Conservation (phyloP, 2,888 invertebrate genomes). For the Nebria brevicollis region DNA sequence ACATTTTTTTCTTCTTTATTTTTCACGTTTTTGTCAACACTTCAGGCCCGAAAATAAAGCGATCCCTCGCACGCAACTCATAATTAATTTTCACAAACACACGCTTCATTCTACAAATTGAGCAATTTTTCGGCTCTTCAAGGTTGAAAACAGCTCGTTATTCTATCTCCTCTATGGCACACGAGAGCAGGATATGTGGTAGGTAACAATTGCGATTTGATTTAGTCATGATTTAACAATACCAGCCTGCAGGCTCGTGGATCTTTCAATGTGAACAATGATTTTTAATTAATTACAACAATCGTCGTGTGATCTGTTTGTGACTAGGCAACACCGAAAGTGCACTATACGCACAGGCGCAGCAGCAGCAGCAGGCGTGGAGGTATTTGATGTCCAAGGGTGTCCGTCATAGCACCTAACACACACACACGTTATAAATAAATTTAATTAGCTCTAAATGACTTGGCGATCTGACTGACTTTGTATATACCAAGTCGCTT, state of each 20-base stretch:
- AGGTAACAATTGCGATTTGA: neutral
- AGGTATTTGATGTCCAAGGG: constrained; percentile 4
- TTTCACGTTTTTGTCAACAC: neutral
- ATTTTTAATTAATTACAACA: constrained; percentile 1
- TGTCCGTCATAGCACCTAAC: constrained; percentile 11
- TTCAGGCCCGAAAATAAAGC: neutral
- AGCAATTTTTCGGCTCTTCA: constrained; percentile 2
- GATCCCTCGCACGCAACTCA: neutral
- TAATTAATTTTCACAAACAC: neutral
- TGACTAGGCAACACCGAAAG: constrained; percentile 5
- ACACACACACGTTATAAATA: constrained; percentile 53
- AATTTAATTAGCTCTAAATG: constrained; percentile 62
- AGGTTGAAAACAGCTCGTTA: neutral
- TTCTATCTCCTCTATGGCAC: too few species aligned
- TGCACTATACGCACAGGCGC: constrained; percentile 1
- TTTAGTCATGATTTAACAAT: constrained; percentile 5
- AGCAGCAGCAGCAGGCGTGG: neutral
- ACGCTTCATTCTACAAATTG: constrained; percentile 7
- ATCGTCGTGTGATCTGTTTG: constrained; percentile 9
- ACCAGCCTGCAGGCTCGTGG: neutral
- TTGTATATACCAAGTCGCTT: constrained; percentile 55
- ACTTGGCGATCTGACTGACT: constrained; percentile 58
- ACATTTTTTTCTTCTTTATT: constrained; percentile 1
- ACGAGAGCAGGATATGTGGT: too few species aligned
- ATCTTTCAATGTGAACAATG: constrained; percentile 5